Percentiles rank a stretch among this genome's conserved stretches.
These are phyloP conservation scores for Stichodactyla mertensii DNA, from an alignment of 64 coral and sea anemone species.

Conservation along the genomic window DNA sequence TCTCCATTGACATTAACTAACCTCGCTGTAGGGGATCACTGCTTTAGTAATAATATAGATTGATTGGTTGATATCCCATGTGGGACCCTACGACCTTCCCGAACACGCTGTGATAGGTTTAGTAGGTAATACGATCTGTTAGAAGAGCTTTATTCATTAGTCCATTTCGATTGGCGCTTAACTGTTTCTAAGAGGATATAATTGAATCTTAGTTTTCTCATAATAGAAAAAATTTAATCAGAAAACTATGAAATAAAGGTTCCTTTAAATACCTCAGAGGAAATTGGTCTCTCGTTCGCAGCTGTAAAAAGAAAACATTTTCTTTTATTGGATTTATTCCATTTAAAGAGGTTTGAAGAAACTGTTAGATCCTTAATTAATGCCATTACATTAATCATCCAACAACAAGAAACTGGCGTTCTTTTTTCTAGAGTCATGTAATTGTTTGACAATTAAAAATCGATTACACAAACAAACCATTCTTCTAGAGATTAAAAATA, in stretches of 20 bases:
- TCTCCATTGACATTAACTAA: not conserved
- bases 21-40: not conserved
- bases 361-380: not conserved
- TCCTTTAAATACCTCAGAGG: not conserved
- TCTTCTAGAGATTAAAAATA: not conserved
- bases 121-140: not conserved
- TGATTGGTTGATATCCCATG: not conserved
- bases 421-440: not conserved
- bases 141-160: not conserved
- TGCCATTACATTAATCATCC: not conserved
- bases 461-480: not conserved
- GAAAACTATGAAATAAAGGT: not conserved
- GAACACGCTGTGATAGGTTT: not conserved
- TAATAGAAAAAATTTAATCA: not conserved
- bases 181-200: not conserved
- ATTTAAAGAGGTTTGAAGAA: not conserved
- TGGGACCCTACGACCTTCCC: not conserved
- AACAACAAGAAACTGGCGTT: not conserved
- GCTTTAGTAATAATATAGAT: not conserved
- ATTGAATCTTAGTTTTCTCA: not conserved
- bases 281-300: not conserved
- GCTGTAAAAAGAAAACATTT: not conserved
- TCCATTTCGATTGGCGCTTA: not conserved
- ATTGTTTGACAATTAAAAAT: not conserved
- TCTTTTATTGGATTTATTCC: not conserved